Base-by-base conservation (phyloP, 2,113 vertebrate species). In the Chionodraco myersi region DNA sequence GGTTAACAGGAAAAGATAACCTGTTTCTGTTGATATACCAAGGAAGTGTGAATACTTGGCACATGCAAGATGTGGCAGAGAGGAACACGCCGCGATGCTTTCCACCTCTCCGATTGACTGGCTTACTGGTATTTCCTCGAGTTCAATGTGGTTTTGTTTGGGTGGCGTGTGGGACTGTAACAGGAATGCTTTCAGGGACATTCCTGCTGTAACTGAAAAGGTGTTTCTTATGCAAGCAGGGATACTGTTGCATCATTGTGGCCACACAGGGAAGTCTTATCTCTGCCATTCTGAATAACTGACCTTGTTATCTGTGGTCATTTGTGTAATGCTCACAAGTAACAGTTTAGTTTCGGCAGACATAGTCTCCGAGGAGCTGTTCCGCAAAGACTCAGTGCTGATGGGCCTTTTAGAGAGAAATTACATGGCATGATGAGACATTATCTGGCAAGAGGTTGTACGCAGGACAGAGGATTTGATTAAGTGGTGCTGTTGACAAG, bases 1-100 rank as follows among this genome's bases (percentile, higher is more conserved):
- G 86, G 90, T 93, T 94, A 91, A 93, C 94, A 93, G 94, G 94
- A 94, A 95, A 92, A 90, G 87, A 92, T 90, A 91, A 92, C 91
- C 88, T 90, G 88, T 77, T 89, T 90, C 69, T 89, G 88, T 92
- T 91, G 88, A 87, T 87, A 72, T 78, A 91, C 90, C 89, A 72
- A 83, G 90, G 86, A 93, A 92, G 89, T 80, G 89, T 88, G 86
- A 89, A 89, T 83, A 88, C 78, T 89, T 89, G 89, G 87, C 88
- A 82, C 76, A 86, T 47, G 85, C 34, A n/a, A 77, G 81, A 87
- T 66, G 58, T 72, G 23, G 80, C 64, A 75, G 57, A 80, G 79
- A 87, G 76, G 62, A 89, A 80, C 68, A 47, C 67, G 68, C 72
- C 41, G 30, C 12, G 59, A 60, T 78, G 83, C 68, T 79, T 67